These are phyloP conservation scores for Pseudochaenichthys georgianus DNA, from an alignment of 2,797 vertebrate species.

Conservation along the genomic window DNA sequence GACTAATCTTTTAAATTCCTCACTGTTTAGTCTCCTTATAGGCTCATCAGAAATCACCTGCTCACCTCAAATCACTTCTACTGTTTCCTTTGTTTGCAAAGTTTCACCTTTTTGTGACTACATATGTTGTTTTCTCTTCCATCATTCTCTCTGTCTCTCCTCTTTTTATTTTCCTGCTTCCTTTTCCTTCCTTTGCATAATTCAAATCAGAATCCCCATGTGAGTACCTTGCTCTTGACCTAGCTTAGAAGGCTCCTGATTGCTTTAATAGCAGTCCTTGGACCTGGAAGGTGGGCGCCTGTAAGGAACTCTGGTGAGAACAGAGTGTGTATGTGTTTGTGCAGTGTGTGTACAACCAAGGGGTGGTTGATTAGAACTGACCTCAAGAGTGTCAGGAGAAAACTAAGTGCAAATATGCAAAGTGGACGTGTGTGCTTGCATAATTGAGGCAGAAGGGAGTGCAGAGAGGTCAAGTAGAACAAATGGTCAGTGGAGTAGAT, in stretches of 20 bases:
- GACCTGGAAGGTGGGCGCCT: slow-evolving; percentile 78
- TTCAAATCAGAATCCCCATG: slow-evolving; percentile 82
- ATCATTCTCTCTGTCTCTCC: slow-evolving; percentile 43
- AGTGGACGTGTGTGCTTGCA: slow-evolving; percentile 74
- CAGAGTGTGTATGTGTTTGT: slow-evolving; percentile 37
- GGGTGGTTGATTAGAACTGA: slow-evolving; percentile 82
- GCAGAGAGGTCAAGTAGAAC: slow-evolving; percentile 75
- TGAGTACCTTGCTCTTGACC: slow-evolving; percentile 81
- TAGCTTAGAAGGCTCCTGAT: slow-evolving; percentile 82
- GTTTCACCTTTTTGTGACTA: slow-evolving; percentile 44
- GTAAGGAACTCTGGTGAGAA: slow-evolving; percentile 75
- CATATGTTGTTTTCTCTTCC: slow-evolving; percentile 59
- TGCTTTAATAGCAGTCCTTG: slow-evolving; percentile 86
- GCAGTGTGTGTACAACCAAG: slow-evolving; percentile 61
- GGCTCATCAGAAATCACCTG: slow-evolving; percentile 61
- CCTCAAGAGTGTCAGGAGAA: slow-evolving; percentile 74
- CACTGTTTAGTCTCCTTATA: slow-evolving; percentile 46
- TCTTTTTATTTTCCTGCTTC: slow-evolving; percentile 59
- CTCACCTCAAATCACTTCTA: slow-evolving; percentile 38
- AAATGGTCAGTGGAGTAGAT: slow-evolving; percentile 67
- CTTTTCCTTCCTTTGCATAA: slow-evolving; percentile 69
- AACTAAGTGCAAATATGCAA: slow-evolving; percentile 79
- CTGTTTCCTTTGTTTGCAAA: slow-evolving; percentile 32
- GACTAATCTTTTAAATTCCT: slow-evolving; percentile 76
- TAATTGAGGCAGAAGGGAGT: slow-evolving; percentile 71